These are phyloP conservation scores for Hypomesus transpacificus DNA, from an alignment of 2,113 vertebrate species.

Conservation along the genomic window DNA sequence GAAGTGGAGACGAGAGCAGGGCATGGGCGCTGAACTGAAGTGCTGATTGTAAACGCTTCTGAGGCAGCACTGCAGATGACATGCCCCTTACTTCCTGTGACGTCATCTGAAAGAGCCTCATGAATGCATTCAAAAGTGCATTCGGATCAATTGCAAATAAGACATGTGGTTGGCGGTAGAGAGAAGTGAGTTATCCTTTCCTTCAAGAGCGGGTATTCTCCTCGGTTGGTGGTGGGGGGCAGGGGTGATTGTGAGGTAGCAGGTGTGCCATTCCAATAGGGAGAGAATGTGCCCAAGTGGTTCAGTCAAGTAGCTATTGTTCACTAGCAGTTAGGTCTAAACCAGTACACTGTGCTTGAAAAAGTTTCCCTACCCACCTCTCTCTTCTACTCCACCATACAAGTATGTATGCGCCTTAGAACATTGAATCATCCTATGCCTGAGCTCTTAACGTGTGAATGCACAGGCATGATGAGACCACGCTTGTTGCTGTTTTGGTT, in stretches of 20 bases:
- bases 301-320: too few relatives aligned
- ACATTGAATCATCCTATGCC: slow-evolving; percentile 31
- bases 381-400: not conserved
- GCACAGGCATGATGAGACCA: slow-evolving; percentile 52
- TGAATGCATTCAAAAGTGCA: not conserved
- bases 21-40: too few relatives aligned
- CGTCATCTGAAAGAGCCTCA: slow-evolving; percentile 14
- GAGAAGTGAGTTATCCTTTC: too few relatives aligned
- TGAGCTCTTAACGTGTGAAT: slow-evolving; percentile 43
- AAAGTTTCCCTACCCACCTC: not conserved
- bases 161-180: not conserved
- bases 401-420: not conserved
- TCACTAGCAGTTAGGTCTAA: too few relatives aligned
- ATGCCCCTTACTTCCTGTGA: slow-evolving; percentile 10
- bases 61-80: not conserved
- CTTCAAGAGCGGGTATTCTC: too few relatives aligned
- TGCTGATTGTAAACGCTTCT: too few relatives aligned
- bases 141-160: not conserved
- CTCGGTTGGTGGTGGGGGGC: too few relatives aligned
- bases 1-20: too few relatives aligned
- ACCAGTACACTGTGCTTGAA: too few relatives aligned
- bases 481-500: slow-evolving; percentile 60
- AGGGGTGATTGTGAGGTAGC: too few relatives aligned
- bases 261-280: too few relatives aligned
- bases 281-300: too few relatives aligned